phyloP scores from a whole-genome alignment of 2,888 invertebrate species.

The Eupeodes latifasciatus region DNA sequence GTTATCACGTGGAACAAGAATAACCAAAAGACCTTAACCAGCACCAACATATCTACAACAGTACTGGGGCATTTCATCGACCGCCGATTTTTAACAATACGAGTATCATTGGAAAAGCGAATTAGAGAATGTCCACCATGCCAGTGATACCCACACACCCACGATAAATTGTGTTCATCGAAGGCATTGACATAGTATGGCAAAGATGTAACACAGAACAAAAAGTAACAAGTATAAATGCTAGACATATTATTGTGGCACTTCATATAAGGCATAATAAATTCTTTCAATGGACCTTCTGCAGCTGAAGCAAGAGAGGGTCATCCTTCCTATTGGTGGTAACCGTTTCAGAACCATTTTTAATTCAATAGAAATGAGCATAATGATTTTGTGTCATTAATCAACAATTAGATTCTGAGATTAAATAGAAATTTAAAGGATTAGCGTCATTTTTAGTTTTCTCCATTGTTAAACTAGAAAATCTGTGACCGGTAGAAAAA shows the following conservation, averaged over 20 bases:
- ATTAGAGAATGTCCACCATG: conserved; percentile 85
- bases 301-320: conserved; percentile 78
- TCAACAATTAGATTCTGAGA: conserved; percentile 85
- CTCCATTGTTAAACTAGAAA: conserved; percentile 85
- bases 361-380: conserved; percentile 79
- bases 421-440: conserved; percentile 84
- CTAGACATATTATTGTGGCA: conserved; percentile 81
- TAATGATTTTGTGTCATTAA: conserved; percentile 84
- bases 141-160: conserved; percentile 85
- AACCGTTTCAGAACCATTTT: conserved; percentile 77
- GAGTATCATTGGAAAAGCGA: conserved; percentile 85
- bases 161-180: conserved; percentile 85
- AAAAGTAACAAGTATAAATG: too few relatives aligned
- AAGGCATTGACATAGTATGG: conserved; percentile 84
- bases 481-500: conserved; percentile 85
- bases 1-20: conserved; percentile 84
- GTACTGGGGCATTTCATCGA: conserved; percentile 83
- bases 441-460: conserved; percentile 85
- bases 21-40: conserved; percentile 84
- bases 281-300: conserved; percentile 82
- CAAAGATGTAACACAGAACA: conserved; percentile 83
- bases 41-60: conserved; percentile 84
- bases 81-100: conserved; percentile 84
- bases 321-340: conserved; percentile 80
- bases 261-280: conserved; percentile 81